Percentiles rank a stretch among this genome's conserved stretches.
phyloP scores from a whole-genome alignment of 2,113 vertebrate genomes.

The Tympanuchus pallidicinctus region DNA sequence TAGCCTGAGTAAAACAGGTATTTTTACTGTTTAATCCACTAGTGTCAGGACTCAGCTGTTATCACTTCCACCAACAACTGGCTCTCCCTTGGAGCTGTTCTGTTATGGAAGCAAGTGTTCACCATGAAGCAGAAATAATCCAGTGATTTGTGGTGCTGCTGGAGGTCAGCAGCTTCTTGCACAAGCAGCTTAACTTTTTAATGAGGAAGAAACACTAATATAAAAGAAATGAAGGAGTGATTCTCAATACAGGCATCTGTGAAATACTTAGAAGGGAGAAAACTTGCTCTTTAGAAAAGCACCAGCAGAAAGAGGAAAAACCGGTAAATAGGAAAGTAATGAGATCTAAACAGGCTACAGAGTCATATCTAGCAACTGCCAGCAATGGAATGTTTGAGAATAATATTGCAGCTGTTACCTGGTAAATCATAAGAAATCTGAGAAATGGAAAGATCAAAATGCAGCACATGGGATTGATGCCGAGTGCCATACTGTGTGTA shows the following conservation, averaged over 20 bases:
- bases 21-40: neutral
- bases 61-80: neutral
- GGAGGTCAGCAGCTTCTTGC: neutral
- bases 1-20: neutral
- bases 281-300: neutral
- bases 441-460: constrained; percentile 68
- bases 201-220: neutral
- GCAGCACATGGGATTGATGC: constrained; percentile 55
- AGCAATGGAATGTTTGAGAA: constrained; percentile 63
- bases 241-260: neutral
- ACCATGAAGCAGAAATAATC: neutral
- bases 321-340: constrained; percentile 50
- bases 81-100: neutral
- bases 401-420: constrained; percentile 74
- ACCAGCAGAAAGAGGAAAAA: constrained; percentile 44
- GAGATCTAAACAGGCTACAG: constrained; percentile 37
- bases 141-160: neutral
- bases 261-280: neutral
- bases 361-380: constrained; percentile 67
- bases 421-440: constrained; percentile 71
- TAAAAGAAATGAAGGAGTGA: neutral
- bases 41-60: neutral
- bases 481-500: constrained; percentile 50
- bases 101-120: neutral
- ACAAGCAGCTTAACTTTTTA: neutral